Conservation (phyloP, 2,888 invertebrate species). For the Beris chalybata region DNA sequence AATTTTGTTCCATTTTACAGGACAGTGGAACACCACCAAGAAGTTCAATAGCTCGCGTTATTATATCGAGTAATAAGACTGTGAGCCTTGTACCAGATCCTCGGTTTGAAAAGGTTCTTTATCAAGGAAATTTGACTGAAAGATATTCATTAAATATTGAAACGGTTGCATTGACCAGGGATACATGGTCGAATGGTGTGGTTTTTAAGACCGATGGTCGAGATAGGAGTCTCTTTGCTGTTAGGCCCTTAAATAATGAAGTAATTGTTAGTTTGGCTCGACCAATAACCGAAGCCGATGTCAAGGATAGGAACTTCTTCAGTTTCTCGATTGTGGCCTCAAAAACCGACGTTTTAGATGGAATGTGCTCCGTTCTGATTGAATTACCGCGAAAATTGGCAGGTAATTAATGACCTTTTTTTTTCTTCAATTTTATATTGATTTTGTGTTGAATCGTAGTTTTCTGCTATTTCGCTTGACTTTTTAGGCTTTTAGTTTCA, state of each 20-base stretch:
- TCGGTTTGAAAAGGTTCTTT: slow-evolving; percentile 35
- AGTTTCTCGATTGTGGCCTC: slow-evolving; percentile 40
- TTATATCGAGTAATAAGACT: slow-evolving; percentile 40
- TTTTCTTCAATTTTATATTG: no score
- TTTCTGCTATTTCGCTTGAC: no score
- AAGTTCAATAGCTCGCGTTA: slow-evolving; percentile 38
- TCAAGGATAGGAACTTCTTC: slow-evolving; percentile 36
- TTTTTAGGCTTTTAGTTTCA: no score
- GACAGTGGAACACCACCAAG: slow-evolving; percentile 42
- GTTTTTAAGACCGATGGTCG: slow-evolving; percentile 37
- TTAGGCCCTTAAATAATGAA: slow-evolving; percentile 35
- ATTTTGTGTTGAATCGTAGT: no score
- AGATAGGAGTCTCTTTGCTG: slow-evolving; percentile 37
- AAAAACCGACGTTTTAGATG: slow-evolving; percentile 37
- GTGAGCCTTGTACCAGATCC: slow-evolving; percentile 41
- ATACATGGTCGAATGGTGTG: slow-evolving; percentile 40
- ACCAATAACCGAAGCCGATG: slow-evolving; percentile 31
- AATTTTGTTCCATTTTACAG: slow-evolving; percentile 33
- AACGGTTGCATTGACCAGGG: slow-evolving; percentile 34
- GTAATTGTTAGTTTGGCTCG: slow-evolving; percentile 35
- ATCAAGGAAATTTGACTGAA: slow-evolving; percentile 20
- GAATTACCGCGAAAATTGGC: slow-evolving; percentile 32
- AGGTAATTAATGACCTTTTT: not conserved
- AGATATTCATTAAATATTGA: slow-evolving; percentile 4
- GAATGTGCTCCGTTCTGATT: slow-evolving; percentile 39